A percentile compares a stretch with the other conserved stretches of the same genome.
Conservation (phyloP, 1,140 invertebrate species). For the Drosophila ironensis region DNA sequence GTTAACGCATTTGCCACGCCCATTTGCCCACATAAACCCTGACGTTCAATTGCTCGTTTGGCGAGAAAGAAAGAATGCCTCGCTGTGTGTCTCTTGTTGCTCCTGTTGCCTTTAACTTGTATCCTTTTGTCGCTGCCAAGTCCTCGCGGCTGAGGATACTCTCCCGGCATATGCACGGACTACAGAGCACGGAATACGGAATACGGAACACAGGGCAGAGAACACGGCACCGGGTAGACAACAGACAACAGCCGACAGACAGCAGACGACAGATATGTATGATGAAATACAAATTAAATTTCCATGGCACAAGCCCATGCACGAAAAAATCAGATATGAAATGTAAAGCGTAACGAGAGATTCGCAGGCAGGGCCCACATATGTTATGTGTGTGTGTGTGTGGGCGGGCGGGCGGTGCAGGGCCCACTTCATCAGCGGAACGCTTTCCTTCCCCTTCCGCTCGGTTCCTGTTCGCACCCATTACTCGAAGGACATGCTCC, state of each 20-base stretch:
- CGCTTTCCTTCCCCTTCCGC: neutral
- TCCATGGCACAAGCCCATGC: constrained; percentile 45
- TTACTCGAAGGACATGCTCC: too few species aligned
- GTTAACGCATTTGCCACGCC: constrained; percentile 37
- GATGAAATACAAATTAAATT: constrained; percentile 80
- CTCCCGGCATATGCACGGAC: neutral
- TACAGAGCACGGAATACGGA: neutral
- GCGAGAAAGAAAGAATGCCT: constrained; percentile 27
- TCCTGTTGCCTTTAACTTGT: constrained; percentile 50
- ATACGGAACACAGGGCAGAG: neutral
- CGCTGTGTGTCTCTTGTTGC: neutral
- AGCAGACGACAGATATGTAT: constrained; percentile 59
- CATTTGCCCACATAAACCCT: constrained; percentile 29
- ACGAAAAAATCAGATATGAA: constrained; percentile 74
- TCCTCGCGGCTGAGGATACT: neutral
- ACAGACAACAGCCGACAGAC: constrained; percentile 9
- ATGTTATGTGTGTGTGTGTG: too few species aligned
- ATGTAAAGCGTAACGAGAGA: constrained; percentile 64
- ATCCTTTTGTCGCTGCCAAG: constrained; percentile 26
- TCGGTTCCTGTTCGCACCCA: neutral
- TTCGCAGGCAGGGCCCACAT: neutral
- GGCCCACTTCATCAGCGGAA: constrained; percentile 26
- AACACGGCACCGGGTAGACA: neutral
- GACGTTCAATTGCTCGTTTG: constrained; percentile 65
- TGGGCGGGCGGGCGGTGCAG: neutral